Evolutionary conservation across 2,797 vertebrate genomes (phyloP).

Genomic region (Megaceryle alcyon): DNA sequence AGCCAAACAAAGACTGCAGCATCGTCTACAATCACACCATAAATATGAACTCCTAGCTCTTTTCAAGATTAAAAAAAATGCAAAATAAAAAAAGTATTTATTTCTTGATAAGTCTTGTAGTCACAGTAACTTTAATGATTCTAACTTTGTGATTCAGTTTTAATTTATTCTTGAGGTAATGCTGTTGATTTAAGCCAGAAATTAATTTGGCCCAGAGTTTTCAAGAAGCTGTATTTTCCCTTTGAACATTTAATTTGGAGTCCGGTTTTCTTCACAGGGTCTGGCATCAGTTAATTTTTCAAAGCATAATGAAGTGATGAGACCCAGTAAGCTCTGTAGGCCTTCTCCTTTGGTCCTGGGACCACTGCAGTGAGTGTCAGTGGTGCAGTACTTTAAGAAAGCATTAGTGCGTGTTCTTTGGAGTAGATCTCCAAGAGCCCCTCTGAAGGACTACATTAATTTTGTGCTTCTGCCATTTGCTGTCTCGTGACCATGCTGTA

Average conservation of each 20-base stretch:
- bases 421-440: background rate
- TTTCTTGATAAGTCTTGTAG: background rate
- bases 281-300: background rate
- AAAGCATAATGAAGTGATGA: background rate
- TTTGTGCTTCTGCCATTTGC: background rate
- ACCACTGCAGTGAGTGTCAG: background rate
- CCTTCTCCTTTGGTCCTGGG: background rate
- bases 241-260: background rate
- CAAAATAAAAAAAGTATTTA: background rate
- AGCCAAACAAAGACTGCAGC: background rate
- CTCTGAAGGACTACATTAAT: background rate
- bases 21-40: background rate
- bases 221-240: background rate
- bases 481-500: background rate
- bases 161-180: conserved; percentile 9
- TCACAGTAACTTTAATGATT: background rate
- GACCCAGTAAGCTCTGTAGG: background rate
- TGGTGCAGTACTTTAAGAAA: background rate
- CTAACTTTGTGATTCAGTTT: background rate
- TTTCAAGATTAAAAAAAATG: background rate
- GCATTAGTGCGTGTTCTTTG: background rate
- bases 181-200: background rate
- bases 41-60: background rate
- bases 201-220: background rate
- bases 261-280: background rate